Evolutionary conservation across 2,888 invertebrate species (phyloP).

Genomic region (Caenorhabditis sulstoni): DNA sequence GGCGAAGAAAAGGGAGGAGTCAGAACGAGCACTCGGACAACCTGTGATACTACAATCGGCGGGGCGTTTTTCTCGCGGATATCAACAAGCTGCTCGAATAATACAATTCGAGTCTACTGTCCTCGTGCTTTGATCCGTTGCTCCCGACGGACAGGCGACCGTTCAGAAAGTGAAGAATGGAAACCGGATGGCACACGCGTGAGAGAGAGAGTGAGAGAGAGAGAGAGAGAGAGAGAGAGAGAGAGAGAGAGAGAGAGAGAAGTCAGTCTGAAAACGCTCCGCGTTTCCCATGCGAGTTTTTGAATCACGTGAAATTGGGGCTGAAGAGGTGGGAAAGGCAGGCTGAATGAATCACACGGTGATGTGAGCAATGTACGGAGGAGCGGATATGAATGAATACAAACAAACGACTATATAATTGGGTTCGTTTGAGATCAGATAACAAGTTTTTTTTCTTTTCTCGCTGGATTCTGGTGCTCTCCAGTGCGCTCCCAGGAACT

Average conservation of each 20-base stretch:
- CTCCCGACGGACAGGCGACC: background rate
- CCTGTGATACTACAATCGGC: constrained; percentile 11
- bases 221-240: too few species aligned
- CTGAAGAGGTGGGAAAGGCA: constrained; percentile 39
- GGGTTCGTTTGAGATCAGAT: constrained; percentile 47
- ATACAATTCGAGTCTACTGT: constrained; percentile 36
- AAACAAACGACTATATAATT: constrained; percentile 44
- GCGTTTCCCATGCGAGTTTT: constrained; percentile 28
- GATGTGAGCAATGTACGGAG: constrained; percentile 40
- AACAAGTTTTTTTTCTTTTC: background rate
- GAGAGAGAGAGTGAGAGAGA: too few species aligned
- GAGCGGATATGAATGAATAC: constrained; percentile 31
- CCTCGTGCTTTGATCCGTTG: background rate
- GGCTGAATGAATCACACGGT: constrained; percentile 39
- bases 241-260: too few species aligned
- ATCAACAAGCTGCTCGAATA: constrained; percentile 31
- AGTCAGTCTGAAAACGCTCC: constrained; percentile 4
- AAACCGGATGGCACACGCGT: constrained; percentile 24
- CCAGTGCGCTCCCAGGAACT: background rate
- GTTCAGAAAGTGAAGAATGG: constrained; percentile 22
- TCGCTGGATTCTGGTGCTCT: background rate
- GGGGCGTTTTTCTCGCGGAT: background rate
- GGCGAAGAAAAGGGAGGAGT: constrained; percentile 9
- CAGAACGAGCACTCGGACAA: constrained; percentile 13
- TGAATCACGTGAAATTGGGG: constrained; percentile 45